Evolutionary conservation across 1,140 invertebrate genomes (phyloP).

Genomic region (Grapholita molesta): DNA sequence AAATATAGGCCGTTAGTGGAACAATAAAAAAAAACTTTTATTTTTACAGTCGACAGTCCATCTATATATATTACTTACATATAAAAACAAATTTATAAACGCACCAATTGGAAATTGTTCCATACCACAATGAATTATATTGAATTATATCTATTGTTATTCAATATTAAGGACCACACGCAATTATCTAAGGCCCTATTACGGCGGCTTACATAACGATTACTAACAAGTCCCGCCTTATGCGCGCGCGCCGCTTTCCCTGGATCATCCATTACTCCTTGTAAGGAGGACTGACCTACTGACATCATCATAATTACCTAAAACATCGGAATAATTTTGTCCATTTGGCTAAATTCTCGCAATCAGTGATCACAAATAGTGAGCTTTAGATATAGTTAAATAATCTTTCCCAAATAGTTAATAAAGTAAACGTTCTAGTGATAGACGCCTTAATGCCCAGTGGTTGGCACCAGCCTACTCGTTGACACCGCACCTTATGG

Average conservation of each 20-base stretch:
- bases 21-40: too few relatives aligned
- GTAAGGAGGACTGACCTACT: conserved; percentile 32
- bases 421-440: too few relatives aligned
- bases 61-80: too few relatives aligned
- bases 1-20: too few relatives aligned
- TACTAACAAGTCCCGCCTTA: conserved; percentile 18
- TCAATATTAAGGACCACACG: conserved; percentile 1
- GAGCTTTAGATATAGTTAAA: too few relatives aligned
- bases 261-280: conserved; percentile 10
- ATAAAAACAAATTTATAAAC: not conserved
- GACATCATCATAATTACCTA: conserved; percentile 18
- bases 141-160: not conserved
- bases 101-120: too few relatives aligned
- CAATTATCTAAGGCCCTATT: conserved; percentile 22
- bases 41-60: too few relatives aligned
- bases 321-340: not conserved
- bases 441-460: too few relatives aligned
- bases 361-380: not conserved
- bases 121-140: too few relatives aligned
- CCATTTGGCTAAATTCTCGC: not conserved
- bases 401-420: too few relatives aligned
- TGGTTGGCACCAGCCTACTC: too few relatives aligned
- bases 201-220: conserved; percentile 5
- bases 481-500: too few relatives aligned
- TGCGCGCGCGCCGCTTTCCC: conserved; percentile 25